Evolutionary conservation across 2,888 invertebrate species (phyloP).

Genomic region (Helicoverpa assulta): DNA sequence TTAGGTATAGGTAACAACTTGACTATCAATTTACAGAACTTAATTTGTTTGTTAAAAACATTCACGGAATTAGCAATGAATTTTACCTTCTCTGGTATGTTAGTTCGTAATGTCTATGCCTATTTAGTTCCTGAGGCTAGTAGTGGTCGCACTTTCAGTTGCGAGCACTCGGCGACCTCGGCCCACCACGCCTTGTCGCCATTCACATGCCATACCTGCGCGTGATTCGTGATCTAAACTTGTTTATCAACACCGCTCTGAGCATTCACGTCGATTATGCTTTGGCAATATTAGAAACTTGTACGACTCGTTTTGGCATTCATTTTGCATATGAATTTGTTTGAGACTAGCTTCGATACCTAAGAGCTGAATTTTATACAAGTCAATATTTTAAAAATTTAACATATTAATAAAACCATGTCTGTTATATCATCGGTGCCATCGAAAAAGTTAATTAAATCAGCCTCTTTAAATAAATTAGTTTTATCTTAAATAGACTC

Average conservation of each 20-base stretch:
- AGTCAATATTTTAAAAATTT: conserved; percentile 3
- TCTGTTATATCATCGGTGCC: not conserved
- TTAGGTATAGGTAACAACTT: no score
- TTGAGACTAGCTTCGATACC: conserved; percentile 30
- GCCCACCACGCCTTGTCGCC: conserved; percentile 77
- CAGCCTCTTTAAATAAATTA: not conserved
- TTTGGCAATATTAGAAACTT: conserved; percentile 57
- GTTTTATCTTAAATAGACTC: no score
- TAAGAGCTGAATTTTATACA: conserved; percentile 18
- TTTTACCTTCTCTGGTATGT: conserved; percentile 22
- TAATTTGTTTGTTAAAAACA: not conserved
- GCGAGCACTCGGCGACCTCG: conserved; percentile 82
- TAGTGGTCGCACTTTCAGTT: conserved; percentile 82
- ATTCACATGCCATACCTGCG: conserved; percentile 84
- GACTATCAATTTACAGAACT: no score
- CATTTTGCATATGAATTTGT: conserved; percentile 54
- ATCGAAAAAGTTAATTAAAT: not conserved
- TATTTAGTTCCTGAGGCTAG: conserved; percentile 59
- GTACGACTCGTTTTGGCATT: conserved; percentile 45
- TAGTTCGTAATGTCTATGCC: conserved; percentile 12
- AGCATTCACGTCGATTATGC: conserved; percentile 57
- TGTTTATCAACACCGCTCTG: conserved; percentile 71
- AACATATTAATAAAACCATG: not conserved
- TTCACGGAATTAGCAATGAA: not conserved
- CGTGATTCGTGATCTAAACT: conserved; percentile 81